These are phyloP conservation scores for Rhodophaea formosa DNA, from an alignment of 2,888 invertebrate genomes.

Conservation along the genomic window DNA sequence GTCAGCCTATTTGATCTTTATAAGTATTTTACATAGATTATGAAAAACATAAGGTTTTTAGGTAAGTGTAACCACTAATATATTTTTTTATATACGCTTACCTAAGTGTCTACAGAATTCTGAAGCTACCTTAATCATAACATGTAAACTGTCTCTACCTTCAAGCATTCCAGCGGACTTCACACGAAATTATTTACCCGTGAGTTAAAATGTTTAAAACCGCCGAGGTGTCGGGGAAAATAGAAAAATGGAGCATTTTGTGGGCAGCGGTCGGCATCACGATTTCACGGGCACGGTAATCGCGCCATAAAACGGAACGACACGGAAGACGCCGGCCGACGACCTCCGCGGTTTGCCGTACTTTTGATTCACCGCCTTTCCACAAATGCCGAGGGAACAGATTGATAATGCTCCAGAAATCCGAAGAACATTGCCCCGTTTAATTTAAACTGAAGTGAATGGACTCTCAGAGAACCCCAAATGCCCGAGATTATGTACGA, in stretches of 20 bases:
- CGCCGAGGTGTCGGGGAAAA: slow-evolving; percentile 38
- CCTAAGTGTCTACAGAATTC: background rate
- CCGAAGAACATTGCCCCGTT: too few relatives aligned
- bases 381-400: background rate
- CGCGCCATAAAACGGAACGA: slow-evolving; percentile 63
- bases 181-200: slow-evolving; percentile 4
- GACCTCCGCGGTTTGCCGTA: slow-evolving; percentile 42
- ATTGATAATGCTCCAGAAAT: background rate
- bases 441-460: too few relatives aligned
- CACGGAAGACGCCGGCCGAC: slow-evolving; percentile 63
- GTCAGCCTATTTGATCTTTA: too few relatives aligned
- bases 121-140: background rate
- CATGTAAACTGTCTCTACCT: background rate
- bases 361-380: slow-evolving; percentile 29
- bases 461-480: too few relatives aligned
- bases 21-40: too few relatives aligned
- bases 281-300: slow-evolving; percentile 69
- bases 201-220: slow-evolving; percentile 1
- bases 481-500: too few relatives aligned
- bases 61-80: too few relatives aligned
- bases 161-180: background rate
- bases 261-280: slow-evolving; percentile 64
- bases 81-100: too few relatives aligned
- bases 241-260: slow-evolving; percentile 62
- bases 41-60: too few relatives aligned